These are phyloP conservation scores for Rhinogobius similis DNA, from an alignment of 2,113 vertebrate species.

Conservation along the genomic window DNA sequence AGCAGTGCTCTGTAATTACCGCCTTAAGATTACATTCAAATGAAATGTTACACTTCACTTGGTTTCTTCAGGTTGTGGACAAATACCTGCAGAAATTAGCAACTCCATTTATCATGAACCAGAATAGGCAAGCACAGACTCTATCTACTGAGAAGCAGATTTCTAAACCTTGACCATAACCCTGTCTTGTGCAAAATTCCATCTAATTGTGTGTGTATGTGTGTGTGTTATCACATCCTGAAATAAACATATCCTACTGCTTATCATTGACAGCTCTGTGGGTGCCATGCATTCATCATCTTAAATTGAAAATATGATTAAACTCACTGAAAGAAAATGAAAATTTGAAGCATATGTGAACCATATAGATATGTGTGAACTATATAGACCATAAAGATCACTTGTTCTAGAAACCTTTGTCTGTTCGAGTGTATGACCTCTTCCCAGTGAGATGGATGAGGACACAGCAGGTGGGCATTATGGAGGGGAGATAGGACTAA, in stretches of 20 bases:
- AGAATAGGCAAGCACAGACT: no score
- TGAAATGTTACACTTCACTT: conserved; percentile 2
- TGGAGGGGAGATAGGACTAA: neutral
- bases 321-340: neutral
- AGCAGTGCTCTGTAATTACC: conserved; percentile 17
- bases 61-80: conserved; percentile 1
- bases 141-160: no score
- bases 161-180: neutral
- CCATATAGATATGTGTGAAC: neutral
- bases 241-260: no score
- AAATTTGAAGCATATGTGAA: neutral
- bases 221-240: no score
- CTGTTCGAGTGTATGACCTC: neutral
- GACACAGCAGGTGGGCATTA: neutral
- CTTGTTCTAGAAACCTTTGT: neutral
- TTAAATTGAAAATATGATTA: neutral
- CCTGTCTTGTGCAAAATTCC: neutral
- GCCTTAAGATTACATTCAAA: conserved; percentile 12
- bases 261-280: no score
- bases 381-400: neutral
- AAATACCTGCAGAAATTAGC: neutral
- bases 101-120: neutral
- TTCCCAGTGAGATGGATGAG: neutral
- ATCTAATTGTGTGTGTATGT: no score
- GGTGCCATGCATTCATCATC: no score